Percentiles rank a stretch among this genome's conserved stretches.
Conservation (phyloP, 1,140 invertebrate species). For the Drosophila micromelanica region DNA sequence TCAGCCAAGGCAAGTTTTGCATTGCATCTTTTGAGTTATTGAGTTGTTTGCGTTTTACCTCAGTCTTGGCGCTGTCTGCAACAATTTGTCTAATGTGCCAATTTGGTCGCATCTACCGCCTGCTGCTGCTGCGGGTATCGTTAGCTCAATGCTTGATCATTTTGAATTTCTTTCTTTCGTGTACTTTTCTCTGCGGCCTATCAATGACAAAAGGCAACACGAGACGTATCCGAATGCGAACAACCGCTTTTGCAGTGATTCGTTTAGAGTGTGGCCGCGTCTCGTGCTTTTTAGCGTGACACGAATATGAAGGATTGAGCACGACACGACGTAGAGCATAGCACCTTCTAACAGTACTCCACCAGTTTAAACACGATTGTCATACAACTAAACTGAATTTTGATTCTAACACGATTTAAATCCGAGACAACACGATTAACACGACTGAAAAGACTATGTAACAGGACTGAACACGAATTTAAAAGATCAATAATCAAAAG, state of each 20-base stretch:
- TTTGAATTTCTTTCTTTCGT: constrained; percentile 43
- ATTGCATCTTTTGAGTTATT: constrained; percentile 42
- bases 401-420: no score
- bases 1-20: not conserved
- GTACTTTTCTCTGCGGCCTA: constrained; percentile 37
- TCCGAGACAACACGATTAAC: no score
- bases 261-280: not conserved
- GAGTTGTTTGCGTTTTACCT: constrained; percentile 55
- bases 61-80: constrained; percentile 24
- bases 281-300: not conserved
- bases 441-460: no score
- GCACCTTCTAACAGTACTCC: no score
- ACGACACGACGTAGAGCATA: no score
- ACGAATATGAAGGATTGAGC: not conserved
- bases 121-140: constrained; percentile 27
- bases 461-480: no score
- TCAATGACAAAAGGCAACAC: constrained; percentile 48
- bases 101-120: constrained; percentile 58
- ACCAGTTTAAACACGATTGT: no score
- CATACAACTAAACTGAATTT: no score
- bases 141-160: constrained; percentile 40
- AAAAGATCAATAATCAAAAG: no score
- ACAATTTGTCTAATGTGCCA: constrained; percentile 82
- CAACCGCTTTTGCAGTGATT: not conserved
- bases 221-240: constrained; percentile 13